Evolutionary conservation across 1,140 invertebrate genomes (phyloP).

Genomic region (Psilanteris sp.): DNA sequence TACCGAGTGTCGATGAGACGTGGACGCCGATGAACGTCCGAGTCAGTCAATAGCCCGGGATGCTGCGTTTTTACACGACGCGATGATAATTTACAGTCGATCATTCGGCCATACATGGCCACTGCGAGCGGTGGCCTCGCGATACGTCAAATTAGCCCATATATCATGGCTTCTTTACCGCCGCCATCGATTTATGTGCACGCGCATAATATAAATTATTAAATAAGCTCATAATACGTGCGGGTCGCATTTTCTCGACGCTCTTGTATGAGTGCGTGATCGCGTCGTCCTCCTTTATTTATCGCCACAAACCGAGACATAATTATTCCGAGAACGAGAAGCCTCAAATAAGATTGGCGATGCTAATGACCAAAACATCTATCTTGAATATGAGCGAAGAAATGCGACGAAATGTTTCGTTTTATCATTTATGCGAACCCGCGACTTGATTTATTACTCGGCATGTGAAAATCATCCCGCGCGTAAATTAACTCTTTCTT

Average conservation of each 20-base stretch:
- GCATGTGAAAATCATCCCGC: constrained; percentile 24
- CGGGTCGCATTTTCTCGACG: constrained; percentile 42
- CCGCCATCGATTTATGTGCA: constrained; percentile 77
- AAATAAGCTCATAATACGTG: constrained; percentile 72
- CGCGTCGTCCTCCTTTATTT: constrained; percentile 59
- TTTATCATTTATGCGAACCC: constrained; percentile 47
- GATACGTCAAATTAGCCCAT: constrained; percentile 80
- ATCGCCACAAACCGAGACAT: constrained; percentile 56
- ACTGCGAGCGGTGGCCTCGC: constrained; percentile 73
- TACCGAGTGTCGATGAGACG: constrained; percentile 75
- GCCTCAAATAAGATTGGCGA: constrained; percentile 59
- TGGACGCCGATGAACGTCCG: constrained; percentile 69
- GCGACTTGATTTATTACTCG: constrained; percentile 43
- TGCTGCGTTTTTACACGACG: constrained; percentile 73
- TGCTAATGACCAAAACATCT: constrained; percentile 61
- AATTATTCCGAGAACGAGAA: constrained; percentile 63
- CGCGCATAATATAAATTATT: constrained; percentile 80
- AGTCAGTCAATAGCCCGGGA: constrained; percentile 68
- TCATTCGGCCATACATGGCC: constrained; percentile 78
- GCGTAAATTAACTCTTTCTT: constrained; percentile 30
- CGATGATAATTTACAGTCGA: constrained; percentile 79
- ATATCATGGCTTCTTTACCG: constrained; percentile 78
- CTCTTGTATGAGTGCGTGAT: constrained; percentile 39
- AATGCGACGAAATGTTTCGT: constrained; percentile 48
- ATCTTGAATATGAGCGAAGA: constrained; percentile 53